These are phyloP conservation scores for Micromussa lordhowensis DNA, from an alignment of 92 coral and sea anemone genomes.

Conservation along the genomic window DNA sequence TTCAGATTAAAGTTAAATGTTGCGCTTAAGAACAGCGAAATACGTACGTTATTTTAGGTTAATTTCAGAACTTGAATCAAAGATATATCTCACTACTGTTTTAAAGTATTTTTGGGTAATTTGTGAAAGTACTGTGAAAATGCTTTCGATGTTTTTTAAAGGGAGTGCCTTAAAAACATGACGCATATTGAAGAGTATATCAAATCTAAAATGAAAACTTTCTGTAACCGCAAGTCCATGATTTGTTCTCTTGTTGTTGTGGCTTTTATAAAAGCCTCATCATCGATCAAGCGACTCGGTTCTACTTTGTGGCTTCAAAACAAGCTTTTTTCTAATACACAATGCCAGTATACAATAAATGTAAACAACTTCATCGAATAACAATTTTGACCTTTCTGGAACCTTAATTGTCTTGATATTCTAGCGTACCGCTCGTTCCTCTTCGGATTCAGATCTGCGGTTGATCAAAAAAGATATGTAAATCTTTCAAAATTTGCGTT, in stretches of 20 bases:
- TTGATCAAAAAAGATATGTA: not conserved
- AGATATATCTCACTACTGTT: not conserved
- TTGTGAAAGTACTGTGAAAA: not conserved
- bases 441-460: not conserved
- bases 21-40: not conserved
- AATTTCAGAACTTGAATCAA: not conserved
- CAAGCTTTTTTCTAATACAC: not conserved
- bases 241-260: not conserved
- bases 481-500: not conserved
- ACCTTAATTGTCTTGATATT: not conserved
- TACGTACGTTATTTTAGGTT: not conserved
- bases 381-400: not conserved
- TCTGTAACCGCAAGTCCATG: constrained; percentile 10
- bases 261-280: constrained; percentile 2
- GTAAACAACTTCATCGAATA: not conserved
- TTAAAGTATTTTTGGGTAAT: not conserved
- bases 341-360: not conserved
- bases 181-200: not conserved
- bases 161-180: not conserved
- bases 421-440: too few species aligned
- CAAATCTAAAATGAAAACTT: not conserved
- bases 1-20: not conserved
- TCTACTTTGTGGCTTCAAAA: constrained; percentile 23
- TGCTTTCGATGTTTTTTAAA: not conserved
- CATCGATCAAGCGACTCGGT: not conserved